Evolutionary conservation across 2,113 vertebrate genomes (phyloP).

Genomic region (Hippocampus barbouri): DNA sequence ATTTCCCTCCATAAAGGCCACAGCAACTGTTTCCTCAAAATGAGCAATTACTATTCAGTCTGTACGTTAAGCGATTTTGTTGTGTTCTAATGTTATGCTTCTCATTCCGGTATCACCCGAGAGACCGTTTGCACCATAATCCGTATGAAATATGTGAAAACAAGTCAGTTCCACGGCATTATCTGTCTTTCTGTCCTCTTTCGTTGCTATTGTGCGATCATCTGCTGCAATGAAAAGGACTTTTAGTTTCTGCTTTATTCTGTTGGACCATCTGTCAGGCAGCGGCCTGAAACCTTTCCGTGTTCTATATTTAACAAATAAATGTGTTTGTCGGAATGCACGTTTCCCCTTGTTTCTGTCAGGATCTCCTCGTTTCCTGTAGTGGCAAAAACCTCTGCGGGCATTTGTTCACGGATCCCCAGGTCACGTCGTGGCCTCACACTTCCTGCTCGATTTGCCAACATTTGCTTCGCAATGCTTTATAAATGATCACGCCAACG

Average conservation of each 20-base stretch:
- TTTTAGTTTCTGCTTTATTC: conserved; percentile 16
- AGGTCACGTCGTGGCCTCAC: conserved; percentile 17
- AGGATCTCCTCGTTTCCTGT: neutral
- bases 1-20: neutral
- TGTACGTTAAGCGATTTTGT: neutral
- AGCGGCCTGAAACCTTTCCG: conserved; percentile 46
- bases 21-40: neutral
- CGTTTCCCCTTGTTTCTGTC: conserved; percentile 14
- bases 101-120: neutral
- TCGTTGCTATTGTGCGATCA: conserved; percentile 10
- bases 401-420: neutral
- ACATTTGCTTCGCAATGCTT: conserved; percentile 41
- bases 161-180: neutral
- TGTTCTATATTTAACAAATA: conserved; percentile 71
- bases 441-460: conserved; percentile 19
- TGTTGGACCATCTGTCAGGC: conserved; percentile 24
- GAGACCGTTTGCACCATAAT: neutral
- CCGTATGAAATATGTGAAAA: neutral
- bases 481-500: conserved; percentile 45
- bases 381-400: neutral
- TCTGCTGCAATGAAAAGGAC: conserved; percentile 15
- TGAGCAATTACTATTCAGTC: neutral
- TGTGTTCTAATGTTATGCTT: neutral
- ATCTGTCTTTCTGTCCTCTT: conserved; percentile 9
- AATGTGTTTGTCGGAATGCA: conserved; percentile 52